Evolutionary conservation across 2,888 invertebrate species (phyloP).

Genomic region (Eurois occulta): DNA sequence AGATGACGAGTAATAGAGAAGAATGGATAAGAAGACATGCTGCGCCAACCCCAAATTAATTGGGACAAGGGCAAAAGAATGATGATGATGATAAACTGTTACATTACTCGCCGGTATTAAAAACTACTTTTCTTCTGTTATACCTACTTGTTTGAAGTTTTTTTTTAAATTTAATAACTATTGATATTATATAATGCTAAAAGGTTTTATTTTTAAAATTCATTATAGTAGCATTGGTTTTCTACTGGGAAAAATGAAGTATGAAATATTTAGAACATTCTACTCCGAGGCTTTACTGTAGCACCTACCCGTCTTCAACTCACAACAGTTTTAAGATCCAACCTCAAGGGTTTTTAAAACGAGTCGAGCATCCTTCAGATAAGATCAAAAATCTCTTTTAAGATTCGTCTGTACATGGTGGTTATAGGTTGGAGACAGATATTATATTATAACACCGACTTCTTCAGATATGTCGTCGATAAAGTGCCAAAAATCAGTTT

Average conservation of each 20-base stretch:
- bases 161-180: too few species aligned
- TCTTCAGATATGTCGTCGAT: not conserved
- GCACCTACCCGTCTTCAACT: not conserved
- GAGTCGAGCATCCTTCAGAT: not conserved
- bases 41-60: too few species aligned
- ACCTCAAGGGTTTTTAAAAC: constrained; percentile 13
- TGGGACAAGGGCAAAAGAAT: too few species aligned
- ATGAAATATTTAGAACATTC: too few species aligned
- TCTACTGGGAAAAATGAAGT: too few species aligned
- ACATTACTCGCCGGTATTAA: not conserved
- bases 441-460: not conserved
- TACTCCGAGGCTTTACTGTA: not conserved
- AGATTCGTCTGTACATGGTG: constrained; percentile 1
- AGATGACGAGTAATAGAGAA: too few species aligned
- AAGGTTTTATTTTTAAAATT: too few species aligned
- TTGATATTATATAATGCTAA: too few species aligned
- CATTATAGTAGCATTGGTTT: too few species aligned
- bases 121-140: not conserved
- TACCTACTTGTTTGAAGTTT: too few species aligned
- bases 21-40: too few species aligned
- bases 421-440: not conserved
- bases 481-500: not conserved
- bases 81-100: too few species aligned
- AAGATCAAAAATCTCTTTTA: not conserved
- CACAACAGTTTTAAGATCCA: not conserved